Evolutionary conservation across 1,140 invertebrate genomes (phyloP), one percentile per base, ranked within the genome.

Genomic region (Aradophagus sp.): DNA sequence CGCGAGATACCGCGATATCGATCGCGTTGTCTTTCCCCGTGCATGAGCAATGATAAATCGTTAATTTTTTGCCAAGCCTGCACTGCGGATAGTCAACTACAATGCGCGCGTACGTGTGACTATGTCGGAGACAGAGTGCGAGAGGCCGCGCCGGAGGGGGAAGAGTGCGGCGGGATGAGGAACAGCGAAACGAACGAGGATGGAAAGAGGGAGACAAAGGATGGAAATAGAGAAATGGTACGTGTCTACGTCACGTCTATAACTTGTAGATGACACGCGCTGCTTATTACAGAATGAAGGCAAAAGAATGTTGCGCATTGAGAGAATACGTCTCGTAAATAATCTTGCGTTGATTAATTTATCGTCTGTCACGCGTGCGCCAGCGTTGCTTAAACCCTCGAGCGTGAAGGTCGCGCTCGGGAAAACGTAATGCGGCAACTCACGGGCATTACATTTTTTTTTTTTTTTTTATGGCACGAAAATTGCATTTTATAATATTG

Each of bases 1-100:
- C 69, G 62, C 69, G 69, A 73, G 69, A 73, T 73, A 66, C 47
- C 62, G 69, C 44, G 69, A 67, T 73, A 73, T 67, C 69, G 69
- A 67, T 73, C 69, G 69, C 58, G 69, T 67, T 73, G 69, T 73
- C 69, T 67, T 67, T 67, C 29, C 17, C 58, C 31, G 56, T 67
- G 56, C 44, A 62, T 62, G 56, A 62, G 62, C 69, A 55, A 67
- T 73, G 69, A 73, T 73, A 73, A 73, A 73, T 73, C 69, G 69
- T 73, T 56, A 73, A 73, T 67, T 73, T 72, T 66, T 72, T 66
- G 66, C 66, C 56, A 62, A 70, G 55, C 55, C 55, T 66, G 59
- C 53, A 66, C 39, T 61, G 59, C 59, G 58, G 61, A 66, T 65
- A 66, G 55, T 66, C 61, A 56, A 61, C 61, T 66, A 67, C 56